A percentile compares a stretch with the other conserved stretches of the same genome.
Conservation (phyloP, 92 coral and sea anemone species). For the Siderastrea radians region DNA sequence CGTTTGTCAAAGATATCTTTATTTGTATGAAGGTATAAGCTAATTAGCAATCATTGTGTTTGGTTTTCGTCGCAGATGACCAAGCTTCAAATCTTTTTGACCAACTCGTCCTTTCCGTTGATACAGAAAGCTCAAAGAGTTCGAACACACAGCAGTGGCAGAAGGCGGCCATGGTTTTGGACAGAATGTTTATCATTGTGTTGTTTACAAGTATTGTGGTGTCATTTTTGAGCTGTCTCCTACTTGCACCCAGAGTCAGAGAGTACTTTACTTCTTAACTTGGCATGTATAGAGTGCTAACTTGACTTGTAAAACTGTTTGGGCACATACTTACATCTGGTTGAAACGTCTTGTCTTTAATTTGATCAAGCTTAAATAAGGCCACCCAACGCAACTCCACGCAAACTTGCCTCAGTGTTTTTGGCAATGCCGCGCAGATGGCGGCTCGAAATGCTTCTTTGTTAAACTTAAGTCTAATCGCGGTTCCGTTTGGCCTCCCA, state of each 20-base stretch:
- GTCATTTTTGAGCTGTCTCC: slow-evolving; percentile 67
- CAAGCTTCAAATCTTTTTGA: slow-evolving; percentile 3
- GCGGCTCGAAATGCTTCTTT: too few species aligned
- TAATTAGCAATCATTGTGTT: too few species aligned
- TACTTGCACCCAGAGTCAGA: slow-evolving; percentile 79
- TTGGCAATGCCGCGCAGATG: too few species aligned
- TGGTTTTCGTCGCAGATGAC: slow-evolving; percentile 4
- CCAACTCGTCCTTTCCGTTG: slow-evolving; percentile 34
- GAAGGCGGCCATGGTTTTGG: slow-evolving; percentile 83
- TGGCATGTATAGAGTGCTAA: neutral
- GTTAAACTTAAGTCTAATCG: too few species aligned
- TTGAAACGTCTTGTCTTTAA: neutral
- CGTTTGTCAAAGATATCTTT: neutral
- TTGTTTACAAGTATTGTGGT: slow-evolving; percentile 75
- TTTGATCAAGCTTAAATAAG: neutral
- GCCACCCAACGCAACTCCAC: too few species aligned
- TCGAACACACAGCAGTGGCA: slow-evolving; percentile 85
- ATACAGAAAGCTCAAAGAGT: slow-evolving; percentile 49
- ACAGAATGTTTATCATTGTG: slow-evolving; percentile 76
- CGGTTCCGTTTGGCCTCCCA: too few species aligned
- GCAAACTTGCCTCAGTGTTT: too few species aligned
- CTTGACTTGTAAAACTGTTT: too few species aligned
- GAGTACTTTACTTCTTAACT: slow-evolving; percentile 16
- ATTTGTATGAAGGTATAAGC: neutral
- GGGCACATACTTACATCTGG: too few species aligned